These are phyloP conservation scores for Watsonalla cultraria DNA, from an alignment of 2,888 invertebrate genomes.

Conservation along the genomic window DNA sequence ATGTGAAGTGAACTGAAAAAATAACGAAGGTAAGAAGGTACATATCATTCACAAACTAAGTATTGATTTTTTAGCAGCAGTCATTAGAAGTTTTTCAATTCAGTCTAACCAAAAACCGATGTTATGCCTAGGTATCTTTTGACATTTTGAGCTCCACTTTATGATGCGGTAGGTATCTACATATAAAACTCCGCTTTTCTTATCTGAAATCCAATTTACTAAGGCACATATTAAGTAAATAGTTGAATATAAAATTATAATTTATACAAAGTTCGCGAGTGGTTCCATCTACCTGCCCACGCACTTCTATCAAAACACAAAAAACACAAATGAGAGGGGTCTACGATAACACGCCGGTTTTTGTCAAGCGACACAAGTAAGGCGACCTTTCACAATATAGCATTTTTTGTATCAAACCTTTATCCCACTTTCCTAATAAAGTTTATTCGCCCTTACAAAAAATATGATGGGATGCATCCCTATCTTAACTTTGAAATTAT, in stretches of 20 bases:
- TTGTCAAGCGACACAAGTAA: slow-evolving; percentile 61
- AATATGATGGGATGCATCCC: slow-evolving; percentile 10
- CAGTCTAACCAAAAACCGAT: too few species aligned
- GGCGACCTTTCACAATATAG: slow-evolving; percentile 65
- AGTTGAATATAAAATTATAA: slow-evolving; percentile 12
- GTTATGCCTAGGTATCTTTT: too few species aligned
- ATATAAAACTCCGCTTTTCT: not conserved
- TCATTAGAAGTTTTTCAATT: too few species aligned
- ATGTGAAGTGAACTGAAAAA: too few species aligned
- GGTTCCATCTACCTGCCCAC: slow-evolving; percentile 62
- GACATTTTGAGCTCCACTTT: too few species aligned
- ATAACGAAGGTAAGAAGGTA: too few species aligned
- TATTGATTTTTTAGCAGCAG: too few species aligned
- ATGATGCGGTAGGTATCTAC: not conserved
- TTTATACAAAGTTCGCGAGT: slow-evolving; percentile 58
- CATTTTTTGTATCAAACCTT: slow-evolving; percentile 67
- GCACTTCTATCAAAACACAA: slow-evolving; percentile 60
- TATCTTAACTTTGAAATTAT: slow-evolving; percentile 14
- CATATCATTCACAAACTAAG: too few species aligned
- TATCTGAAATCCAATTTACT: not conserved
- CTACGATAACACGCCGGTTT: slow-evolving; percentile 59
- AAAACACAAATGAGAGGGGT: slow-evolving; percentile 70
- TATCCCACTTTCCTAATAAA: slow-evolving; percentile 72
- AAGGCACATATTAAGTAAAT: slow-evolving; percentile 4
- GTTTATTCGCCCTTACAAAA: slow-evolving; percentile 63